Evolutionary conservation across 2,797 vertebrate genomes (phyloP), one percentile per base, ranked within the genome.

Genomic region (Anguilla megastoma): DNA sequence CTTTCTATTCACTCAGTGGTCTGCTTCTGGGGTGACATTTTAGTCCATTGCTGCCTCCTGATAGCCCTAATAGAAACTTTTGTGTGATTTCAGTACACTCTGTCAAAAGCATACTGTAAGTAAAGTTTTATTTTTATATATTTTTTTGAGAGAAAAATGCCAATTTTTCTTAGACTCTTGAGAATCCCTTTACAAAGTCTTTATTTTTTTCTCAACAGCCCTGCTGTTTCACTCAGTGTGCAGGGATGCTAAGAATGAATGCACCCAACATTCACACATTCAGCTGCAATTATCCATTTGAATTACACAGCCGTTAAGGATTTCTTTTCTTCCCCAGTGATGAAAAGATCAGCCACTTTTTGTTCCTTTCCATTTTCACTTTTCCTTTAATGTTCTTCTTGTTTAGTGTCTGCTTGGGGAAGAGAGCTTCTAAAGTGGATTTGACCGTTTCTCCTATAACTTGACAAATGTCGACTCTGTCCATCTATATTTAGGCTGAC

Each of bases 221-320:
- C 41, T 85, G 84, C 52, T 85, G 56, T 66, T 85, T 85, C 58
- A 66, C 27, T 24, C 8, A 66, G 66, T 66, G n/a, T 45, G 56
- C 16, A 58, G 52, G 33, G 79, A n/a, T 16, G 30, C 16, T 85
- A 14, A 60, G 30, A 60, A 66, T 41, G 12, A 45, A 85, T 85
- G 33, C 36, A 41, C 76, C 21, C 76, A 41, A 50, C 36, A 48
- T 50, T 82, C 45, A 48, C 41, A 82, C 79, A 50, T 58, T 33
- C 30, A 33, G 83, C 54, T 52, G 54, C 83, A 84, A 84, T 84
- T 54, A 58, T 58, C 50, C 30, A n/a, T 85, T 60, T 85, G 54
- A 33, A 56, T 85, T 56, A 60, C 50, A 86, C 10, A 86, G 41
- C 48, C 85, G 16, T 6, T 9, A 86, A 54, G n/a, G 48, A 50